Percentiles rank a stretch among this genome's conserved stretches.
Conservation (phyloP, 2,888 invertebrate species). For the Maniola hyperantus region DNA sequence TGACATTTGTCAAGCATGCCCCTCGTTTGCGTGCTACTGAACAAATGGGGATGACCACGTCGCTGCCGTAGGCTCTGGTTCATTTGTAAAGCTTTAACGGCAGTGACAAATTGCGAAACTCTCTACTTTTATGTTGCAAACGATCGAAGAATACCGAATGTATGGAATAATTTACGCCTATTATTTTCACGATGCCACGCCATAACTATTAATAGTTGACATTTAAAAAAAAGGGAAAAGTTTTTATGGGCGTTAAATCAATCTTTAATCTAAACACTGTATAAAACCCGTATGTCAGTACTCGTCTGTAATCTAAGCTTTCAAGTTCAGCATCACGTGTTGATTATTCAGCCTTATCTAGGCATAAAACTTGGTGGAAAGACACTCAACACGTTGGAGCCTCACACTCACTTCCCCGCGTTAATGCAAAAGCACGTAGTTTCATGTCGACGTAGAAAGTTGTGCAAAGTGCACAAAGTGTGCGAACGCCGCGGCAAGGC, state of each 20-base stretch:
- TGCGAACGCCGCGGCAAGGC: conserved; percentile 76
- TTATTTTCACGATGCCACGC: conserved; percentile 11
- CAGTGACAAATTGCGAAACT: conserved; percentile 70
- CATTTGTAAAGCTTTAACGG: conserved; percentile 77
- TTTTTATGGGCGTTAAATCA: neutral
- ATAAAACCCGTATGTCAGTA: conserved; percentile 10
- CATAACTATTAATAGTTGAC: neutral
- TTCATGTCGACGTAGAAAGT: conserved; percentile 77
- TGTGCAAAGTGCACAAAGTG: conserved; percentile 80
- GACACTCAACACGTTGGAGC: conserved; percentile 70
- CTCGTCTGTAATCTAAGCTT: conserved; percentile 46
- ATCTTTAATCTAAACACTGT: conserved; percentile 7
- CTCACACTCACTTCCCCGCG: conserved; percentile 66
- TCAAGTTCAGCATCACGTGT: conserved; percentile 59
- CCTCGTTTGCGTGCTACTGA: conserved; percentile 66
- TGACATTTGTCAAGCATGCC: conserved; percentile 63
- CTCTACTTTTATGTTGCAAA: conserved; percentile 68
- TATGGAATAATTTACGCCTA: conserved; percentile 44
- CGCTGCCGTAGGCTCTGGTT: conserved; percentile 65
- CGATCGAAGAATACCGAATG: conserved; percentile 58
- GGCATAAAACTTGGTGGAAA: conserved; percentile 72
- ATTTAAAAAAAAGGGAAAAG: neutral
- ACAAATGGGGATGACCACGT: conserved; percentile 64
- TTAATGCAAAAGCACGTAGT: conserved; percentile 81
- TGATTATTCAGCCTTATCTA: conserved; percentile 74